Percentiles rank a stretch among this genome's conserved stretches.
Evolutionary conservation across 2,113 vertebrate genomes (phyloP).

Genomic region (Sander vitreus): DNA sequence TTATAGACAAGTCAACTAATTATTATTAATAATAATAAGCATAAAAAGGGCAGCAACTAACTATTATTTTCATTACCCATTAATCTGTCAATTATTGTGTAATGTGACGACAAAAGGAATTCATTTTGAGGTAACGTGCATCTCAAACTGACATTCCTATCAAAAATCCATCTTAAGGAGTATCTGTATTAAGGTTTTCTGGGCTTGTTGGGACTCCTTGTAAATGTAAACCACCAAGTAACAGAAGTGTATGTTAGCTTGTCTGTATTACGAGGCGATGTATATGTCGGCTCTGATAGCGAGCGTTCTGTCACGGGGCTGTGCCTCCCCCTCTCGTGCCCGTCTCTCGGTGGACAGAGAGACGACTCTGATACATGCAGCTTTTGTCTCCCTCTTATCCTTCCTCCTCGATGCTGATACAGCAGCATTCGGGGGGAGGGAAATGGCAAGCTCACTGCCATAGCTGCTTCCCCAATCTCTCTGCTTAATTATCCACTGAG

Average conservation of each 20-base stretch:
- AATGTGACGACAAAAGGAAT: neutral
- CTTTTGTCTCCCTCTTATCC: conserved; percentile 62
- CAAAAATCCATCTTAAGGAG: neutral
- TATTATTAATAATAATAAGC: neutral
- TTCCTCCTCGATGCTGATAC: conserved; percentile 70
- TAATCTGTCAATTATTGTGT: neutral
- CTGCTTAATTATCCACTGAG: conserved; percentile 74
- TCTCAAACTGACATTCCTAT: neutral
- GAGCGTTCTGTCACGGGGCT: conserved; percentile 26
- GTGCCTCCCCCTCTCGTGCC: conserved; percentile 32
- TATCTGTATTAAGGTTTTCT: neutral
- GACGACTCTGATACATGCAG: conserved; percentile 36
- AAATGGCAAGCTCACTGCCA: conserved; percentile 54
- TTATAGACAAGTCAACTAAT: neutral
- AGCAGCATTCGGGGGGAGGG: conserved; percentile 59
- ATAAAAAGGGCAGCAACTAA: neutral
- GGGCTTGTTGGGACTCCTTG: conserved; percentile 11
- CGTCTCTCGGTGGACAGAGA: conserved; percentile 30
- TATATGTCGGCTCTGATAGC: conserved; percentile 31
- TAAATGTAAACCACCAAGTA: conserved; percentile 24
- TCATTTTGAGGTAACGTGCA: neutral
- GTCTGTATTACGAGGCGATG: conserved; percentile 7
- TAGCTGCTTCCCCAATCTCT: conserved; percentile 77
- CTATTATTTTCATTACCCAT: neutral
- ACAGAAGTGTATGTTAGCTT: conserved; percentile 17